Base-by-base conservation (phyloP, 2,113 vertebrate genomes). In the Hystrix brachyura region DNA sequence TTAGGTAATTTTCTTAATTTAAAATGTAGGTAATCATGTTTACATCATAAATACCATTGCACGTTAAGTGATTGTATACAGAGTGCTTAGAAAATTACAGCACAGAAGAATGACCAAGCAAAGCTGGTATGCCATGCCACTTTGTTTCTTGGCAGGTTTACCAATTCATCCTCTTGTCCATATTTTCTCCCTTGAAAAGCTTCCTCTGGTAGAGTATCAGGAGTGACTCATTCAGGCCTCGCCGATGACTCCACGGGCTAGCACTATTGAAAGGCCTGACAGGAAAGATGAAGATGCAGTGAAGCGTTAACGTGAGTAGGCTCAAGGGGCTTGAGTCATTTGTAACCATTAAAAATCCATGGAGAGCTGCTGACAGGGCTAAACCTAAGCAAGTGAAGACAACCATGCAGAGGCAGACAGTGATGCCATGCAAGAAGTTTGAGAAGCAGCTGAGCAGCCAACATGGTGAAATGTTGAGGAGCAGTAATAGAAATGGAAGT, bases 1-100 rank as follows among this genome's bases (percentile, higher is more conserved):
- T 90, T 82, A 84, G 11, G 53, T 91, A 80, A 87, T 83, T 72
- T 96, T 64, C 59, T 89, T 38, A 89, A 79, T 19, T 74, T 92
- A 83, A 95, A 91, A 92, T 74, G 17, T 29, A 96, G 8, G 65
- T 6, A 9, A 64, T 84, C 69, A 60, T 69, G 62, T 53, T 67
- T 57, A 53, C 18, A 25, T 94, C 19, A 9, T 55, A n/a, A 80
- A 84, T 46, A 11, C 64, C 80, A 5, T 38, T 60, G 3, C 18
- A 7, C 19, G 62, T 51, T 85, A 14, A 88, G 62, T 38, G 12
- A 46, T 7, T 90, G 86, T 74, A 46, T 38, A 71, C 5, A 74
- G 91, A 85, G 64, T 74, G 1, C 7, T 57, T 64, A 83, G 67
- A 34, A 78, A 86, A 92, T 90, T 38, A 62, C 11, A 80, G 10